Percentiles rank a stretch among this genome's conserved stretches.
These are phyloP conservation scores for Brienomyrus brachyistius DNA, from an alignment of 2,113 vertebrate species.

Conservation along the genomic window DNA sequence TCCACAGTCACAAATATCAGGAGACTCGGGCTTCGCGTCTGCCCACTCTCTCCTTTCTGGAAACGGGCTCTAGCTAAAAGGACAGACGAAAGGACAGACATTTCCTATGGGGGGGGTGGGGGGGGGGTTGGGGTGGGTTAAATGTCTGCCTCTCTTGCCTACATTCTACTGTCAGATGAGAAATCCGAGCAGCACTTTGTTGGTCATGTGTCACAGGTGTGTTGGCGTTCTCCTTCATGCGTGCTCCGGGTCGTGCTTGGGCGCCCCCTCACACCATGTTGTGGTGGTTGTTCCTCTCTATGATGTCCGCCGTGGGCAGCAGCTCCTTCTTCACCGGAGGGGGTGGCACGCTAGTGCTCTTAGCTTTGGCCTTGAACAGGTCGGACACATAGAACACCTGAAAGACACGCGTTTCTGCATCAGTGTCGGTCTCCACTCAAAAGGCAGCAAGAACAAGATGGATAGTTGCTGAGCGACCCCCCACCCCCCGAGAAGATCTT, in stretches of 20 bases:
- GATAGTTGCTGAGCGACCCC: background rate
- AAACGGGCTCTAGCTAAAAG: conserved; percentile 53
- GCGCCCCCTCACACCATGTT: conserved; percentile 71
- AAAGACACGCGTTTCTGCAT: conserved; percentile 9
- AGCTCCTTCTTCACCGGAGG: conserved; percentile 88
- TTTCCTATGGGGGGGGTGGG: conserved; percentile 50
- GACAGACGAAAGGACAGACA: conserved; percentile 41
- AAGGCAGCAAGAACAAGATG: background rate
- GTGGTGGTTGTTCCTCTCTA: conserved; percentile 94
- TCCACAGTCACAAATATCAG: conserved; percentile 61
- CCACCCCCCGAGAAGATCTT: background rate
- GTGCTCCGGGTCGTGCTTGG: background rate
- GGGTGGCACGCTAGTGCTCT: conserved; percentile 63
- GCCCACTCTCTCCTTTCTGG: background rate
- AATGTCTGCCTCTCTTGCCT: conserved; percentile 72
- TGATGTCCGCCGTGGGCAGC: conserved; percentile 88
- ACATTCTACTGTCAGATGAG: conserved; percentile 99
- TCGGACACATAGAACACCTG: conserved; percentile 94
- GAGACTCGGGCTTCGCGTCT: conserved; percentile 25
- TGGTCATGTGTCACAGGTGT: conserved; percentile 68
- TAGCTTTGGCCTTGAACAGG: conserved; percentile 82
- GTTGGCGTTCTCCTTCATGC: background rate
- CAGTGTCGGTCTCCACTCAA: background rate
- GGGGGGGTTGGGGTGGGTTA: conserved; percentile 35
- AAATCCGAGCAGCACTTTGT: conserved; percentile 73